These are phyloP conservation scores for Parauchenoglanis punctatus DNA, from an alignment of 2,797 vertebrate species.

Conservation along the genomic window DNA sequence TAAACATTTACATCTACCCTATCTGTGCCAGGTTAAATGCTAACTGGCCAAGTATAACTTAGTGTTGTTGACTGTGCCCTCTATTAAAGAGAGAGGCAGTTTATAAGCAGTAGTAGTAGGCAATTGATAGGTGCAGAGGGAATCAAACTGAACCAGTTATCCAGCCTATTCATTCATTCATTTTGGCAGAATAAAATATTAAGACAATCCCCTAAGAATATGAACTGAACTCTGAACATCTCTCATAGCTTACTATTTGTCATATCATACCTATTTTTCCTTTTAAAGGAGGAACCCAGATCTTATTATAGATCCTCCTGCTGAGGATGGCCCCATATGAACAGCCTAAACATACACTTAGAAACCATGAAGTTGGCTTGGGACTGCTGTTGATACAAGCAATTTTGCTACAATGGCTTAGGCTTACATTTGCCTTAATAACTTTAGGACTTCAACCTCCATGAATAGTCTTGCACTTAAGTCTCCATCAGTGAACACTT, in stretches of 20 bases:
- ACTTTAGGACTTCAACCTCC: too few relatives aligned
- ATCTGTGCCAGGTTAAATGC: conserved; percentile 37
- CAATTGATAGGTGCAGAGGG: neutral
- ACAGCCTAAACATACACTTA: too few relatives aligned
- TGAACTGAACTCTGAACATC: neutral
- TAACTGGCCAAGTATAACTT: conserved; percentile 16
- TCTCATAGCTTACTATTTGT: neutral
- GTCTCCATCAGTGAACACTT: too few relatives aligned
- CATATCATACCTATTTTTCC: neutral
- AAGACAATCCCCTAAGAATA: neutral
- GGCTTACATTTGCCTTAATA: too few relatives aligned
- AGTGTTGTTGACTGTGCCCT: conserved; percentile 27
- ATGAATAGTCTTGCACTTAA: too few relatives aligned
- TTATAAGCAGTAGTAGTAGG: neutral
- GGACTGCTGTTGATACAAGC: too few relatives aligned
- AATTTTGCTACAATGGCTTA: too few relatives aligned
- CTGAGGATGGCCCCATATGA: too few relatives aligned
- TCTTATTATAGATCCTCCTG: neutral
- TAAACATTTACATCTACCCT: conserved; percentile 37
- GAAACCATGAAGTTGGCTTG: too few relatives aligned
- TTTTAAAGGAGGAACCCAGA: neutral
- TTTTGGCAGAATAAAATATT: neutral
- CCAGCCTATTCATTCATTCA: neutral
- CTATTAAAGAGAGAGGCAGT: conserved; percentile 22
- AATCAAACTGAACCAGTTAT: neutral